Evolutionary conservation across 2,797 vertebrate genomes (phyloP).

Genomic region (Melanotaenia trifasciata): DNA sequence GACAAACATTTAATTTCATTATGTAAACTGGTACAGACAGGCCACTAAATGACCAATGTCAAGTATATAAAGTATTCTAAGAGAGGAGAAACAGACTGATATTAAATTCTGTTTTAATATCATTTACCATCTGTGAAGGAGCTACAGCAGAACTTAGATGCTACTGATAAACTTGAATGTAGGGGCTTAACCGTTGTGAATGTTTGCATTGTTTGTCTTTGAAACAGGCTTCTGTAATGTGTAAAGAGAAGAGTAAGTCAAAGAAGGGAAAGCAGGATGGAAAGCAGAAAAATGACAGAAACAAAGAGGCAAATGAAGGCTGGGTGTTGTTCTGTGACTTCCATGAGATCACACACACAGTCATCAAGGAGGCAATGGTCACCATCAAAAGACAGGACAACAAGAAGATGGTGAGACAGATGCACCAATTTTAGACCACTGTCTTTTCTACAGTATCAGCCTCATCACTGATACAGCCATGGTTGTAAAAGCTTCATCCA

Average conservation of each 20-base stretch:
- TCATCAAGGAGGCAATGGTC: slow-evolving; percentile 89
- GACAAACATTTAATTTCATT: neutral
- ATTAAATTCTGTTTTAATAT: neutral
- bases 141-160: neutral
- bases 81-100: neutral
- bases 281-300: slow-evolving; percentile 85
- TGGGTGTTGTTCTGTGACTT: slow-evolving; percentile 94
- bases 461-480: neutral
- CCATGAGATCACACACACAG: slow-evolving; percentile 94
- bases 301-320: slow-evolving; percentile 71
- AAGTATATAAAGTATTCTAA: neutral
- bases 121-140: neutral
- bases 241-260: slow-evolving; percentile 89
- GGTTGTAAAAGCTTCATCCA: neutral
- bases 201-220: slow-evolving; percentile 4
- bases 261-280: slow-evolving; percentile 88
- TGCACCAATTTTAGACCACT: neutral
- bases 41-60: neutral
- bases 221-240: slow-evolving; percentile 73
- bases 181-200: neutral
- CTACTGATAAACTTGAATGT: neutral
- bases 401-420: slow-evolving; percentile 90
- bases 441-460: neutral
- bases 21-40: slow-evolving; percentile 7
- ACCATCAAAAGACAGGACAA: slow-evolving; percentile 95